Evolutionary conservation across 1,140 invertebrate genomes (phyloP), one percentile per base, ranked within the genome.

Genomic region (Scaptodrosophila lebanonensis): DNA sequence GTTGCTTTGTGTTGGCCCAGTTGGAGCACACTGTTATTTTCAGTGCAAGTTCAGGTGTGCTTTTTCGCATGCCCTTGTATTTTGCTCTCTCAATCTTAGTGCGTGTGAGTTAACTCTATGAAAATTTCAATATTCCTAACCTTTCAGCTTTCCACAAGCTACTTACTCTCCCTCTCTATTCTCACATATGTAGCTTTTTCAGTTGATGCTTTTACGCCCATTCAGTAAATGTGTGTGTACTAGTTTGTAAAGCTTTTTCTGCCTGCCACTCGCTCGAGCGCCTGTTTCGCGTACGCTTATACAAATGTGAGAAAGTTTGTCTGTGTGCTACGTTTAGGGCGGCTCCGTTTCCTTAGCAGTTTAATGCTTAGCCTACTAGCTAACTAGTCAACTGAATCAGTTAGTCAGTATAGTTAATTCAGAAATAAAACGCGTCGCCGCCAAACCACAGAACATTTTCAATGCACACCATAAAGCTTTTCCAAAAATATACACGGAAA

Each of bases 201-300:
- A 22, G 13, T 30, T 30, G 27, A 45, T 62, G 56, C 44, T 76
- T 38, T 43, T 35, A 18, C 42, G 36, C 42, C 53, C 63, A 72
- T 72, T 63, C 63, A 73, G 43, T 42, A 71, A 60, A 54, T 75
- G 67, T 68, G 68, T 60, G 56, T 68, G 79, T 62, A 57, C 38
- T 25, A 32, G 11, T 16, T 33, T 30, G 25, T 8, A 59, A 59
- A 52, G 53, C 53, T 56, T 15, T 45, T n/a, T n/a, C n/a, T n/a
- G n/a, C 48, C 53, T 40, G 44, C 54, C 32, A 36, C 38, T 49
- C 25, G 27, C 18, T 42, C 11, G 11, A 18, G 29, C 9, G 17
- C 13, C 17, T n/a, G 29, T 20, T 16, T 38, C 2, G 17, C 18
- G 29, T 2, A 2, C 12, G 25, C 18, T 33, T 15, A 49, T 16